Base-by-base conservation (phyloP, 2,888 invertebrate genomes). In the Caenorhabditis uteleia region DNA sequence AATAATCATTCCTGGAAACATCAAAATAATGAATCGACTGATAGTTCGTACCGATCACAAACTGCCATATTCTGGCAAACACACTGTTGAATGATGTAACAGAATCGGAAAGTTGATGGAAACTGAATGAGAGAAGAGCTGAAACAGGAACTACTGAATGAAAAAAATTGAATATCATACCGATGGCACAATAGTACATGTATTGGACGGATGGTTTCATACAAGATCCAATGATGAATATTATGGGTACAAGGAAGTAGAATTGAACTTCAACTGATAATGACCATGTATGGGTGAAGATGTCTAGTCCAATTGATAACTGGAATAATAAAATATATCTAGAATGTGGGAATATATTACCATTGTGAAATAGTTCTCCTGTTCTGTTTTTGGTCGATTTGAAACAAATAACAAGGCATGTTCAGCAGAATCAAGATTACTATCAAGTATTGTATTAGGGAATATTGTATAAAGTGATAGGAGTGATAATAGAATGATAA, bases 241-340 rank as follows among this genome's bases (percentile, higher is more conserved):
- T 50, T 20, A 58, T 34, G 3, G 58, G 58, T 25, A 59, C 43
- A 3, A 59, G 21, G 16, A 59, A 47, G 31, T 59, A 59, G 46
- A 59, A 59, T 16, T 59, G 58, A 12, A 59, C 47, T 47, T 59
- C 58, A 5, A 59, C 58, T 18, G 58, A 51, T 10, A 59, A 43
- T 2, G 58, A 59, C 58, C 58, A 58, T 4, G 58, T 58, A 31
- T 58, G 58, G 14, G 51, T 44, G 36, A 58, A 58, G 14, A 58
- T 40, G 40, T 58, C 50, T 14, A 58, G 21, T n/a, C 50, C 58
- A 2, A 51, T 31, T 20, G 39, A 16, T 10, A 58, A 43, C 57
- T 57, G 33, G 18, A 47, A 55, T 14, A 12, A 2, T 12, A 12
- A 51, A 36, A 23, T 14, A 46, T 25, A 16, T 27, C 26, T 16